Percentiles rank a stretch among this genome's conserved stretches.
These are phyloP conservation scores for Montipora sp. DNA, from an alignment of 64 coral and sea anemone genomes.

Conservation along the genomic window DNA sequence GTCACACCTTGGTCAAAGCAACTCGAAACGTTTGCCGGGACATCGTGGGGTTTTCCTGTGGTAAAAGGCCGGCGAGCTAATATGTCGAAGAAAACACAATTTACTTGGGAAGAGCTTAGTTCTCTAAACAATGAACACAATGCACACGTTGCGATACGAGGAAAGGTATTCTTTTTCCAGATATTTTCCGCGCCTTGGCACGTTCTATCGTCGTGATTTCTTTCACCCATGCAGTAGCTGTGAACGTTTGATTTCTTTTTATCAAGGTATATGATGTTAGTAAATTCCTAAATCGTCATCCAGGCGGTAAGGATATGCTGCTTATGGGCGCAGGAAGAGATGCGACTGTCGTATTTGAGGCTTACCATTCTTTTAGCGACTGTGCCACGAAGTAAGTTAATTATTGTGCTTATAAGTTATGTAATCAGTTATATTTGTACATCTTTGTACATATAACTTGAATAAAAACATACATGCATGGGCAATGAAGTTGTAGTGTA, in stretches of 20 bases:
- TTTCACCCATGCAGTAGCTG: not conserved
- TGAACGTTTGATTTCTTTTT: not conserved
- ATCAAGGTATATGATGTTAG: constrained; percentile 82
- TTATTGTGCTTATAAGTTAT: not conserved
- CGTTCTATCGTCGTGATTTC: not conserved
- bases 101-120: constrained; percentile 79
- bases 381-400: constrained; percentile 60
- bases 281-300: constrained; percentile 77
- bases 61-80: not conserved
- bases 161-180: constrained; percentile 57
- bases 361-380: constrained; percentile 84
- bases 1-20: not conserved
- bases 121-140: constrained; percentile 57
- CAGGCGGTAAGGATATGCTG: constrained; percentile 81
- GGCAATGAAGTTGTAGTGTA: too few species aligned
- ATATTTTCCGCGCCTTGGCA: not conserved
- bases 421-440: not conserved
- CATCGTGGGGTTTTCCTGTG: not conserved
- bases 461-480: too few species aligned
- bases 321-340: constrained; percentile 84
- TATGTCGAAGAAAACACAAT: constrained; percentile 56
- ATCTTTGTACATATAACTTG: not conserved
- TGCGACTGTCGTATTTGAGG: constrained; percentile 75
- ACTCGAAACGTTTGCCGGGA: not conserved
- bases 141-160: constrained; percentile 76